phyloP scores from a whole-genome alignment of 1,140 invertebrate genomes.

The Ptiloglossa arizonensis region DNA sequence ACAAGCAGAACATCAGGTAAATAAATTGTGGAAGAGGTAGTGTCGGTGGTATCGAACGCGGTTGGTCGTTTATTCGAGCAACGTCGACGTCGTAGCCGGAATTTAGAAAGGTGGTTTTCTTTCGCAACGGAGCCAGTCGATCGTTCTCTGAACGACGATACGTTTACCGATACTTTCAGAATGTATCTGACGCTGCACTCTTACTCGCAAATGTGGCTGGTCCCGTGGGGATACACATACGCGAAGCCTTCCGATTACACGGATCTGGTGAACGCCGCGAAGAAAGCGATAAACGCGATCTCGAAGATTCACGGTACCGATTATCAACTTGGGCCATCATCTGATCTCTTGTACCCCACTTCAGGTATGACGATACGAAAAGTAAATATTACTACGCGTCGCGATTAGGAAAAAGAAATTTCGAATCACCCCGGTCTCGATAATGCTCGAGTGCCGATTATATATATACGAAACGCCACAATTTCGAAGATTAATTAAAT shows the following conservation, averaged over 20 bases:
- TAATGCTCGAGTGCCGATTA: background rate
- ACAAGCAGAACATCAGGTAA: constrained; percentile 79
- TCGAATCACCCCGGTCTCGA: background rate
- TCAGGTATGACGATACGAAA: constrained; percentile 74
- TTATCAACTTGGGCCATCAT: constrained; percentile 90
- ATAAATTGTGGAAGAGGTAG: background rate
- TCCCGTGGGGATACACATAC: constrained; percentile 92
- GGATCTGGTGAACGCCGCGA: constrained; percentile 87
- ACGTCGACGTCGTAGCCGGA: too few relatives aligned
- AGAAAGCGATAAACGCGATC: constrained; percentile 88
- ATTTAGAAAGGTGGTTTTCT: background rate
- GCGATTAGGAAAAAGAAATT: background rate
- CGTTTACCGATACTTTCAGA: constrained; percentile 80
- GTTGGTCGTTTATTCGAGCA: too few relatives aligned
- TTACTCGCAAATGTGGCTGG: constrained; percentile 93
- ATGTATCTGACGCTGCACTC: constrained; percentile 93
- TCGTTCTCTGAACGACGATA: background rate
- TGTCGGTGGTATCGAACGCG: too few relatives aligned
- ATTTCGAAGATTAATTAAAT: constrained; percentile 5
- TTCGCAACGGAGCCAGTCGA: background rate
- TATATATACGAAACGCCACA: background rate
- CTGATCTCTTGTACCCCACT: constrained; percentile 89
- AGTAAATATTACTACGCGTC: background rate
- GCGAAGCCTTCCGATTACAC: constrained; percentile 86
- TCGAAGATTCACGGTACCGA: constrained; percentile 85